Evolutionary conservation across 2,888 invertebrate genomes (phyloP).

Genomic region (Muscina levida): DNA sequence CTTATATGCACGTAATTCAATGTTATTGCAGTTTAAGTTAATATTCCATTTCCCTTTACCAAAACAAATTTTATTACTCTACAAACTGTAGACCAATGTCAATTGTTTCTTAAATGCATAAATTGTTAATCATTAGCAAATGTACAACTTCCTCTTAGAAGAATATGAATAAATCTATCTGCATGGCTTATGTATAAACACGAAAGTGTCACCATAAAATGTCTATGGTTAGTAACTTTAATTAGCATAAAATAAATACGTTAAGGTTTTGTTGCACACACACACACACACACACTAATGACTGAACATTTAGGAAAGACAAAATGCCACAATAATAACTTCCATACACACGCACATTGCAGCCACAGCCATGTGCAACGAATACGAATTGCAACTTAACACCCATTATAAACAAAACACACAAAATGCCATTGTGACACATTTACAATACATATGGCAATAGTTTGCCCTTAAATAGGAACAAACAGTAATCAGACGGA

Average conservation of each 20-base stretch:
- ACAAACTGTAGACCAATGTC: background rate
- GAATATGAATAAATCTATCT: no score
- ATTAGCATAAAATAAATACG: constrained; percentile 13
- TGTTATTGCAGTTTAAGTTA: no score
- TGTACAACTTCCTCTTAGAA: constrained; percentile 2
- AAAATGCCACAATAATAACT: constrained; percentile 22
- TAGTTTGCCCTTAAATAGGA: constrained; percentile 26
- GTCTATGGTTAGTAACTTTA: constrained; percentile 17
- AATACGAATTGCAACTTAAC: constrained; percentile 40
- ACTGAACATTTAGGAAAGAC: constrained; percentile 44
- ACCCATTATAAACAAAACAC: constrained; percentile 33
- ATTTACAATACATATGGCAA: background rate
- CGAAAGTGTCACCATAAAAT: background rate
- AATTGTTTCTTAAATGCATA: no score
- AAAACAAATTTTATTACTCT: background rate
- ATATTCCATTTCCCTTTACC: background rate
- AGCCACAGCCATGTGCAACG: constrained; percentile 1
- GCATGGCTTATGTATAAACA: background rate
- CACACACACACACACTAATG: constrained; percentile 7
- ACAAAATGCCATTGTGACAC: constrained; percentile 13
- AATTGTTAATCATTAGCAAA: constrained; percentile 9
- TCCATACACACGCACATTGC: constrained; percentile 11
- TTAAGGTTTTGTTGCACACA: background rate
- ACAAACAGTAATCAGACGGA: constrained; percentile 42
- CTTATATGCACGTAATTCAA: no score